Evolutionary conservation across 1,140 invertebrate genomes (phyloP).

Genomic region (Drosophila mayri): DNA sequence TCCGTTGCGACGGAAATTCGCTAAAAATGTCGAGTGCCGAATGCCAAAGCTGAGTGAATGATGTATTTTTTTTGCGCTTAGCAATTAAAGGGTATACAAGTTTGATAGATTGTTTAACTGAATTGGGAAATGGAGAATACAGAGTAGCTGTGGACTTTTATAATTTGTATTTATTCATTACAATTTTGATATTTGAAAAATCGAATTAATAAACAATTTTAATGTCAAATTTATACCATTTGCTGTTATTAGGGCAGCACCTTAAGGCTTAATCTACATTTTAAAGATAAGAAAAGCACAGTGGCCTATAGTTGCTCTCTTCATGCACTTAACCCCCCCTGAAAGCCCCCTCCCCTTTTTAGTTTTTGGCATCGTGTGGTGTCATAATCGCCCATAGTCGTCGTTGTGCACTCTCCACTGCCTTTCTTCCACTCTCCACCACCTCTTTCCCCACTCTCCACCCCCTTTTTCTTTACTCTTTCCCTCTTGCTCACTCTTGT

Average conservation of each 20-base stretch:
- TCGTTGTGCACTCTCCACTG: constrained; percentile 2
- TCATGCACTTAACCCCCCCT: constrained; percentile 13
- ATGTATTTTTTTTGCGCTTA: background rate
- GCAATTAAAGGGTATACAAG: constrained; percentile 10
- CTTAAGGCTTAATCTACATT: constrained; percentile 1
- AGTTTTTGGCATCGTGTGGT: constrained; percentile 65
- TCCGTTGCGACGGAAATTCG: constrained; percentile 24
- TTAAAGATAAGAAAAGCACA: constrained; percentile 9
- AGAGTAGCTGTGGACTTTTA: too few species aligned
- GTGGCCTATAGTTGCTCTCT: constrained; percentile 16
- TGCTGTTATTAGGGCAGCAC: too few species aligned
- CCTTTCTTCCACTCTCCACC: background rate
- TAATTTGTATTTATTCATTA: too few species aligned
- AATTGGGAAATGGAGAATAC: background rate
- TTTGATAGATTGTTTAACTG: background rate
- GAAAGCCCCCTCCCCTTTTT: background rate
- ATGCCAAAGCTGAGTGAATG: constrained; percentile 38
- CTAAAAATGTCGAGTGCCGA: constrained; percentile 46
- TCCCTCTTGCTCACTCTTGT: background rate
- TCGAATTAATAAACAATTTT: too few species aligned
- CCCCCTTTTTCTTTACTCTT: background rate
- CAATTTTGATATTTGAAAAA: too few species aligned
- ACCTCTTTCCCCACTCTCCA: background rate
- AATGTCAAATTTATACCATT: too few species aligned
- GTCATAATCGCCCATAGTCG: constrained; percentile 62